phyloP scores from a whole-genome alignment of 1,140 invertebrate genomes.

The Drosophila sp. region DNA sequence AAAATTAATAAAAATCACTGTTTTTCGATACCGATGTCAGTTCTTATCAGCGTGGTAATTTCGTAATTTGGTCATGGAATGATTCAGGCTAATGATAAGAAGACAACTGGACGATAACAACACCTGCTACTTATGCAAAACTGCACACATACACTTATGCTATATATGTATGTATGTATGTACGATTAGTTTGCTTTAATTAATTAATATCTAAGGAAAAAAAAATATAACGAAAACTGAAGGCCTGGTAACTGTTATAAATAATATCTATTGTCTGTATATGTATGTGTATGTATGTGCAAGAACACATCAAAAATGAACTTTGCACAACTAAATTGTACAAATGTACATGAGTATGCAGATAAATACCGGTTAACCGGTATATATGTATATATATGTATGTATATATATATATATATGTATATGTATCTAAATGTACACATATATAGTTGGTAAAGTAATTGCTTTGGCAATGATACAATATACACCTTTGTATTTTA shows the following conservation, averaged over 20 bases:
- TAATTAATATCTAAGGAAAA: slow-evolving; percentile 68
- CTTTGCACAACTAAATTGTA: slow-evolving; percentile 42
- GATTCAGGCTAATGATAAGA: slow-evolving; percentile 37
- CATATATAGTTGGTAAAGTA: background rate
- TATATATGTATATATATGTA: background rate
- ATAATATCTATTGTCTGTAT: slow-evolving; percentile 40
- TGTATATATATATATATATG: background rate
- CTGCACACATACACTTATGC: background rate
- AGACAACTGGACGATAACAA: slow-evolving; percentile 4
- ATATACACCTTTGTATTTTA: too few species aligned
- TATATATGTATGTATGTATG: slow-evolving; percentile 26
- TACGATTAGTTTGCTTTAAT: slow-evolving; percentile 43
- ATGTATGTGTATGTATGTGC: slow-evolving; percentile 34
- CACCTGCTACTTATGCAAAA: slow-evolving; percentile 8
- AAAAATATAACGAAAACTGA: slow-evolving; percentile 22
- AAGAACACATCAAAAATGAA: slow-evolving; percentile 42
- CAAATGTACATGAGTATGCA: background rate
- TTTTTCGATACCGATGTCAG: slow-evolving; percentile 33
- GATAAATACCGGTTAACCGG: background rate
- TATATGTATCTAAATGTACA: background rate
- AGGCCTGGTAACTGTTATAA: slow-evolving; percentile 57
- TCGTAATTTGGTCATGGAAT: slow-evolving; percentile 23
- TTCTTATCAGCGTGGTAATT: slow-evolving; percentile 59
- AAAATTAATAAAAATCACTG: slow-evolving; percentile 33
- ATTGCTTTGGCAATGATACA: too few species aligned